These are phyloP conservation scores for Myotis davidii DNA, from an alignment of 2,113 vertebrate species.

Conservation along the genomic window DNA sequence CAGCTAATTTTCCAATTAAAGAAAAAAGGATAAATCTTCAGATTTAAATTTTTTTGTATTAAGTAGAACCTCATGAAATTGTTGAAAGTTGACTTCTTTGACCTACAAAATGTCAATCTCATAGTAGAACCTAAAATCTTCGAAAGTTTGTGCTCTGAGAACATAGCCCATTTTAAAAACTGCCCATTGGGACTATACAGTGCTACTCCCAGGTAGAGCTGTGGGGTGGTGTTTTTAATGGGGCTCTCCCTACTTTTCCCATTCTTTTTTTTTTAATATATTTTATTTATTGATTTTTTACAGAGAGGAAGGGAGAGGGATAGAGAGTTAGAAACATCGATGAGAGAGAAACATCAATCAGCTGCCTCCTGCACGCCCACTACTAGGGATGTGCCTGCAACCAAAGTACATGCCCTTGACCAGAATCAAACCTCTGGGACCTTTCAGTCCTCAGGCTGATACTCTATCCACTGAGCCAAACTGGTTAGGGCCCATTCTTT, in stretches of 20 bases:
- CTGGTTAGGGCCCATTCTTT: no score
- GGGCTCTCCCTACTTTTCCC: not conserved
- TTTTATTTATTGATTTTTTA: no score
- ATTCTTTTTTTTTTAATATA: not conserved
- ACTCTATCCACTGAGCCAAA: no score
- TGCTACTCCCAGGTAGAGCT: not conserved
- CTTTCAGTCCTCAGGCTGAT: no score
- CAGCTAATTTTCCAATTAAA: slow-evolving; percentile 7
- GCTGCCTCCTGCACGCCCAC: no score
- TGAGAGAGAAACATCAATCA: no score
- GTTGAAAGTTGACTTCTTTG: not conserved
- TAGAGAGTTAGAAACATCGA: no score
- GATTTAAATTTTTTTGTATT: not conserved
- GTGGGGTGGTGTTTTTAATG: not conserved
- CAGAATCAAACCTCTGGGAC: no score
- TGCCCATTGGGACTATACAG: not conserved
- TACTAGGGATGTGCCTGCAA: no score
- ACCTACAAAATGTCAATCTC: not conserved
- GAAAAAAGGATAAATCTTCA: not conserved
- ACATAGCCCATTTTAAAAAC: not conserved
- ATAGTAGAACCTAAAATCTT: not conserved
- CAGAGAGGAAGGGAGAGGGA: no score
- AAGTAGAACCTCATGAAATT: not conserved
- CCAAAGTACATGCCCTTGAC: no score
- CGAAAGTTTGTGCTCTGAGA: not conserved